Evolutionary conservation across 2,888 invertebrate species (phyloP), one percentile per base, ranked within the genome.

Genomic region (Campoplex capitator): DNA sequence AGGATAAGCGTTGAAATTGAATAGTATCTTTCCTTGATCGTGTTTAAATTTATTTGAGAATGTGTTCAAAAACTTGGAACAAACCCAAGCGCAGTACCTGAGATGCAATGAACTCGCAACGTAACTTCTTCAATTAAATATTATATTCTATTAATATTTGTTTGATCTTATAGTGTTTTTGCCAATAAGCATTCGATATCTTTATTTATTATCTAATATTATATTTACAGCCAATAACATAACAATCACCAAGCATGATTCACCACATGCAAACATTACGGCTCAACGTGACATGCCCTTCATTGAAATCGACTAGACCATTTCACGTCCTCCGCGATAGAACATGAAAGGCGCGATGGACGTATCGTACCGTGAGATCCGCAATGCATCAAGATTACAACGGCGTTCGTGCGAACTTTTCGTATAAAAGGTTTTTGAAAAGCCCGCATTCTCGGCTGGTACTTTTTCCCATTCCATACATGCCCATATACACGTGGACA

Each of bases 311-410:
- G 84, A 76, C 54, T 62, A 58, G 79, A 76, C 82, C 78, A 70
- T 84, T 23, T 87, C 81, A 62, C 81, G 45, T 70, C 74, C 38
- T 38, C 45, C 58, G 81, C 77, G 83, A 71, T 80, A 82, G 73
- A 56, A 71, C 62, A 62, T 65, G 73, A 80, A 82, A 48, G 67
- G 42, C 18, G 16, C 82, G 82, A 83, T 79, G 79, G 56, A 81
- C 84, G 81, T 88, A 89, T 89, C 89, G 87, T 84, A 87, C 83
- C 84, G 83, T 89, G 76, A 88, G 89, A 89, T 89, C 88, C 89
- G 89, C 88, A 89, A 90, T 91, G 91, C 92, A 92, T 92, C 89
- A 89, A 89, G 90, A 92, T 92, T 90, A 90, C 86, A 87, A 86
- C 77, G 88, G 68, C 90, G 89, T 80, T 90, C 92, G 92, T 92